Base-by-base conservation (phyloP, 2,888 invertebrate species). In the Drosophila multiciliata region DNA sequence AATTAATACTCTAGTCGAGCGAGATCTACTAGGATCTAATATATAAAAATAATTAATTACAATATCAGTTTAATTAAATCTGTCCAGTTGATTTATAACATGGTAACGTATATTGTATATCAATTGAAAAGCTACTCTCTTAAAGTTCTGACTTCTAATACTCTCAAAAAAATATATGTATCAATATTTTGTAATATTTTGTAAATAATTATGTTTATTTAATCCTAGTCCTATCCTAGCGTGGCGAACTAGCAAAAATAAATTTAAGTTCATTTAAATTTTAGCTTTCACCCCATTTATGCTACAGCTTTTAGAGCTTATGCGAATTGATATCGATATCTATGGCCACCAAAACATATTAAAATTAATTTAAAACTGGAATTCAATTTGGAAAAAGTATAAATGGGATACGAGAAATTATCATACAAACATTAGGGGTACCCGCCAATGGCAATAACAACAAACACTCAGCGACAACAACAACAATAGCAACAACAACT, bases 341-440 rank as follows among this genome's bases (percentile, higher is more conserved):
- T 38, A 61, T 48, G 54, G 52, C 53, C 45, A n/a, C 29, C 29
- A 45, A 55, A 68, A 59, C 50, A 48, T 38, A 66, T 68, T 54
- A 52, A 64, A 70, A 75, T 82, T 70, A 71, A 75, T 73, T 71
- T 75, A 52, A 66, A 75, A 75, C 82, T 81, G 73, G 73, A 80
- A 71, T 80, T 80, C 72, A 83, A 74, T 76, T 80, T 80, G 59
- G 50, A 57, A 61, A 55, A 68, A 61, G 64, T 66, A 57, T 55
- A 75, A 79, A 75, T 73, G 60, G 29, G 36, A 49, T 59, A 68
- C 57, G 55, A 66, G 50, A 66, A 66, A 69, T 80, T 67, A 80
- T 81, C 68, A 73, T 75, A 79, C 54, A 53, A 55, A 73, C 73
- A 82, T 79, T 79, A 71, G 63, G 66, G 65, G 26, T 50, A 69